Base-by-base conservation (phyloP, 2,797 vertebrate genomes). In the Argyrosomus regius region DNA sequence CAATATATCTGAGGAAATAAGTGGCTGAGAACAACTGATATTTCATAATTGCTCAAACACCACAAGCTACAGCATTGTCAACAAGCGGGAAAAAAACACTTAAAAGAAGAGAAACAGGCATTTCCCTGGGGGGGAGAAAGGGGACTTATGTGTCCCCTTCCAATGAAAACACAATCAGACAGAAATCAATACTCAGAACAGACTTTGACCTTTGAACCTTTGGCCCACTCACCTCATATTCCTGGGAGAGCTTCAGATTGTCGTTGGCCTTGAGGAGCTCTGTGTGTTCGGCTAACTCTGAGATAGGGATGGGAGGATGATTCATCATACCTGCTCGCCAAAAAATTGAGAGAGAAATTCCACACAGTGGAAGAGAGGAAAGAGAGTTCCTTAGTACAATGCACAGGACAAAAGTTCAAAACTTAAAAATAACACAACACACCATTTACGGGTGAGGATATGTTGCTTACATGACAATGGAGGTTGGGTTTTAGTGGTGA, bases 261-360 rank as follows among this genome's bases (percentile, higher is more conserved):
- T 99, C 98, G 28, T 99, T 99, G 92, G 98, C 98, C 91, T 99
- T 99, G 86, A 99, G 96, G 63, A 97, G 96, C 83, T 99, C 98
- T 0, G 97, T 98, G 95, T 99, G 98, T 88, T 99, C 98, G 0
- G 96, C 97, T 94, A 99, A 96, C 90, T 99, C 98, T 0, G 96
- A 92, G 88, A 98, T 97, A 0, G 97, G 96, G 89, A 99, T 97
- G n/a, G 98, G 98, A 1, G 98, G 98, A 92, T 99, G 98, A 95
- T 95, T 99, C 92, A 99, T 96, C 98, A 99, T 99, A 85, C 97
- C 98, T 99, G 93, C 61, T 85, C 17, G 24, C 73, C 88, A 78
- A 67, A 85, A 84, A 70, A 85, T 43, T 72, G 56, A 88, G 84
- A 77, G 57, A 53, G 62, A 83, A 31, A 52, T 75, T 71, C 26